A percentile compares a stretch with the other conserved stretches of the same genome.
Evolutionary conservation across 2,113 vertebrate genomes (phyloP).

Genomic region (Entelurus aequoreus): DNA sequence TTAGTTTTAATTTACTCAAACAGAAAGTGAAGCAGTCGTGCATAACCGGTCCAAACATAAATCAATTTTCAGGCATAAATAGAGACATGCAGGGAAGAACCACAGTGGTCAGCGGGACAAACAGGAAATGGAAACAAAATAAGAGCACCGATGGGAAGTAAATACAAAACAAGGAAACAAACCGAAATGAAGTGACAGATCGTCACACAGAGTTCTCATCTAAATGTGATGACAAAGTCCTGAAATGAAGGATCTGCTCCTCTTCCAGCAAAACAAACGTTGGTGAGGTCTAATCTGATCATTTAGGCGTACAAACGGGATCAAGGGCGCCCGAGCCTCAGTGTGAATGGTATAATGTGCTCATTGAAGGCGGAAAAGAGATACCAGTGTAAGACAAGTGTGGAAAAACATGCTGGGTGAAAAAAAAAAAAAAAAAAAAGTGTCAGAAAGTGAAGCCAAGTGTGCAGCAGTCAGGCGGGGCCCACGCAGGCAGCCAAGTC

Average conservation of each 20-base stretch:
- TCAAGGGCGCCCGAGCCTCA: not conserved
- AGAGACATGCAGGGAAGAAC: too few relatives aligned
- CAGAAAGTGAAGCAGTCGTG: too few relatives aligned
- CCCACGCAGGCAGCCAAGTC: conserved; percentile 49
- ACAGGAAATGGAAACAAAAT: too few relatives aligned
- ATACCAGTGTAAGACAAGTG: not conserved
- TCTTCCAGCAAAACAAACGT: conserved; percentile 66
- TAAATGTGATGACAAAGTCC: too few relatives aligned
- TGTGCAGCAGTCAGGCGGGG: conserved; percentile 23
- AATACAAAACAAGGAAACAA: too few relatives aligned
- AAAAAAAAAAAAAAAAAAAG: not conserved
- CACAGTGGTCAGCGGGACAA: too few relatives aligned
- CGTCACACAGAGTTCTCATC: too few relatives aligned
- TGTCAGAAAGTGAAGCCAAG: conserved; percentile 9
- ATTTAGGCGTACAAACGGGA: conserved; percentile 26
- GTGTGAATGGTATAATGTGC: not conserved
- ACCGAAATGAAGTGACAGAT: too few relatives aligned
- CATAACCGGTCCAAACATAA: too few relatives aligned
- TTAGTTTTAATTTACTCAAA: too few relatives aligned
- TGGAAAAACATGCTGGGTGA: conserved; percentile 1
- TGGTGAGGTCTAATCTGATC: conserved; percentile 66
- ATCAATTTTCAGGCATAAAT: too few relatives aligned
- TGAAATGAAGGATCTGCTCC: conserved; percentile 10
- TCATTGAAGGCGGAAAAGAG: not conserved
- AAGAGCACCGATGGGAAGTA: too few relatives aligned